A percentile compares a stretch with the other conserved stretches of the same genome.
phyloP scores from a whole-genome alignment of 2,113 vertebrate genomes.

The Oncorhynchus mykiss region DNA sequence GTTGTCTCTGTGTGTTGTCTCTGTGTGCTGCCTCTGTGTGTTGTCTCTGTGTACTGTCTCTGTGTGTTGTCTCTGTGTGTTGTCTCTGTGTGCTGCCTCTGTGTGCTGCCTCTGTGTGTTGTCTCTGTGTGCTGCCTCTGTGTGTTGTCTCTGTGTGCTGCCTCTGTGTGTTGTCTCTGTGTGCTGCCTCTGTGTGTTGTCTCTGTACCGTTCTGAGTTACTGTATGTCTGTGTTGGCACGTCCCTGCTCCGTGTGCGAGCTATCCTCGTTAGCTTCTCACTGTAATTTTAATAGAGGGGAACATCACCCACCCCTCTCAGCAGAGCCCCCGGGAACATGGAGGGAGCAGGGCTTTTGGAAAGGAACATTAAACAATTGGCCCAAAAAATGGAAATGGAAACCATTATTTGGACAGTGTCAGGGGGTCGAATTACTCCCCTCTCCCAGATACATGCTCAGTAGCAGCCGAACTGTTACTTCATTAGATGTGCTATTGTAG shows the following conservation, averaged over 20 bases:
- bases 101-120: no score
- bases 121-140: no score
- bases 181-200: no score
- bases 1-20: no score
- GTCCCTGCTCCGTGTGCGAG: conserved; percentile 27
- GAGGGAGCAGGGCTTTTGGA: conserved; percentile 57
- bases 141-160: no score
- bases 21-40: no score
- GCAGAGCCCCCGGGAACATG: conserved; percentile 46
- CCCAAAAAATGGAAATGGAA: conserved; percentile 63
- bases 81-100: no score
- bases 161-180: no score
- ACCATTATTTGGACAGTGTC: conserved; percentile 59
- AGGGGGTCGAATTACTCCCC: conserved; percentile 63
- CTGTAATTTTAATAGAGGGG: conserved; percentile 40
- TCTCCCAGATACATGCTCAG: conserved; percentile 60
- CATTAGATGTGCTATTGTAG: conserved; percentile 39
- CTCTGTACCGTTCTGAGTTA: neutral
- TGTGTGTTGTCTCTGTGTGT: no score
- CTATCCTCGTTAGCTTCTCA: conserved; percentile 19
- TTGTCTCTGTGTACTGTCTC: no score
- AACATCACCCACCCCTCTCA: conserved; percentile 36
- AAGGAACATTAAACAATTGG: conserved; percentile 52
- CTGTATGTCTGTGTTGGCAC: neutral
- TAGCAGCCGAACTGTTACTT: conserved; percentile 49